Conservation (phyloP, 2,888 invertebrate species). For the Branchipolynoe longqiensis region DNA sequence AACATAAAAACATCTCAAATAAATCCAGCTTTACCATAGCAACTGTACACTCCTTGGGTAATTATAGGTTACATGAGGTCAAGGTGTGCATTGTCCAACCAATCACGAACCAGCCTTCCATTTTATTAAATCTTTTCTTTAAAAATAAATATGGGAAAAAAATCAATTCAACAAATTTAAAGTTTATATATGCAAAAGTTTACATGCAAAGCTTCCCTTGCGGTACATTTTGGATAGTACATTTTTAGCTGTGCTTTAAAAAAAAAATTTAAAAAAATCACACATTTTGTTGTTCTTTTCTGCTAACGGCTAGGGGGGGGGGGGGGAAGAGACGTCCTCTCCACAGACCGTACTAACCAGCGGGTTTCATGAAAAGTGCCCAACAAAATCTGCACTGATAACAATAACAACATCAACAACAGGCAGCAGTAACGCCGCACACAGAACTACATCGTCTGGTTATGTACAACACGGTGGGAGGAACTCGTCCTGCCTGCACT, state of each 20-base stretch:
- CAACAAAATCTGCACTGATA: slow-evolving; percentile 35
- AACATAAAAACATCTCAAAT: slow-evolving; percentile 54
- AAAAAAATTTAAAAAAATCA: no score
- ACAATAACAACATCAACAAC: slow-evolving; percentile 41
- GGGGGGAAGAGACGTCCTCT: no score
- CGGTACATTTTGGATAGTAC: no score
- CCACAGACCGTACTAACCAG: no score
- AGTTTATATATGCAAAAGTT: no score
- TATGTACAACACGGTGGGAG: slow-evolving; percentile 23
- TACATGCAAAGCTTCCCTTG: no score
- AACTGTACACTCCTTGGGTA: slow-evolving; percentile 53
- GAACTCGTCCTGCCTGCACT: background rate
- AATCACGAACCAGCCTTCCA: slow-evolving; percentile 49
- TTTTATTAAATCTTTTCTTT: slow-evolving; percentile 18
- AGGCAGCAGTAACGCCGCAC: slow-evolving; percentile 39
- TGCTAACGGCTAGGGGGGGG: no score
- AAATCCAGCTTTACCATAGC: slow-evolving; percentile 49
- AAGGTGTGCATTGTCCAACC: slow-evolving; percentile 47
- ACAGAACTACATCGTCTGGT: slow-evolving; percentile 10
- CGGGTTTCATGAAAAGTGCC: slow-evolving; percentile 31
- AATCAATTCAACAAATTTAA: no score
- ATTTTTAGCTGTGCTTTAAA: no score
- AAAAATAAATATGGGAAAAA: no score
- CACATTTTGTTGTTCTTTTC: no score
- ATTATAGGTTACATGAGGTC: slow-evolving; percentile 39